Evolutionary conservation across 2,888 invertebrate genomes (phyloP), one percentile per base, ranked within the genome.

Genomic region (Stegophylla sp.): DNA sequence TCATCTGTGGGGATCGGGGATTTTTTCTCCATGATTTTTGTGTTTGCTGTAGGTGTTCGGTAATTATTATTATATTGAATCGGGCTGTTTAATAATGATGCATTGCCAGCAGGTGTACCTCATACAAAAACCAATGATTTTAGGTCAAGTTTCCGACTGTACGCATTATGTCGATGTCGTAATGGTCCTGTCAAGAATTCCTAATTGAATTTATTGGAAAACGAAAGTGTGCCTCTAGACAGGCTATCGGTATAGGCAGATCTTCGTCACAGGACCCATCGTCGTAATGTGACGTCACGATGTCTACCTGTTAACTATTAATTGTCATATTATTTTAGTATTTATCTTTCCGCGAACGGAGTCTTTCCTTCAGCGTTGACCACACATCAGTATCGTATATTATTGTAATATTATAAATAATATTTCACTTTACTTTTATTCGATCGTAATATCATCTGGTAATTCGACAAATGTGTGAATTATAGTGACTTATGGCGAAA

Each of bases 121-220:
- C 17, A 53, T 53, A 76, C 43, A 41, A 76, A 63, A 43, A 69
- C 34, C 12, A 20, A 59, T n/a, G 23, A 61, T 79, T 79, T 79
- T 79, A 79, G 79, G 79, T 79, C 79, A 79, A 79, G 79, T 79
- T 79, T 71, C 79, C 63, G 61, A 61, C 71, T 26, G 43, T 34
- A 45, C n/a, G 34, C 59, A 73, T 59, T 59, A 48, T 74, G n/a
- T 63, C 12, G 45, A 51, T 79, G 79, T 79, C 79, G 79, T 79
- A 79, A 79, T 51, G 41, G 69, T 79, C 51, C 69, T 79, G 79
- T 79, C 63, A 23, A 71, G 79, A 79, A 79, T 79, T 71, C 79
- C n/a, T 71, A 79, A 79, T 79, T 71, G 79, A 69, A 69, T 79
- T n/a, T n/a, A 41, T 79, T 63, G 79, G 61, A 79, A 79, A 79